phyloP scores from a whole-genome alignment of 2,113 vertebrate genomes.

The Leiothrix lutea region DNA sequence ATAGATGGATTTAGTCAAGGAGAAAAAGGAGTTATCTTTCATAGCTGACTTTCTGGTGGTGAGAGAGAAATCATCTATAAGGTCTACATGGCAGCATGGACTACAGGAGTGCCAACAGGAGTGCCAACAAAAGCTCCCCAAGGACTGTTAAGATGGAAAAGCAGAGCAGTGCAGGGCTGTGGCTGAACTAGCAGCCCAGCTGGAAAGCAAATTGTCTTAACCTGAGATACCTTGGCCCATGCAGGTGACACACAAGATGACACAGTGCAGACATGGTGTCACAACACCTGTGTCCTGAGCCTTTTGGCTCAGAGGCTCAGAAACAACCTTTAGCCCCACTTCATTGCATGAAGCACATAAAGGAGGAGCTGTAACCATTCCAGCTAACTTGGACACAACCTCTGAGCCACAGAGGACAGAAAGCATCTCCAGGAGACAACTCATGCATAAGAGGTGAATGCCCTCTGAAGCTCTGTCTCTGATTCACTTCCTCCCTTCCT shows the following conservation, averaged over 20 bases:
- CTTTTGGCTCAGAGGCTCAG: background rate
- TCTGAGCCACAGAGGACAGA: accelerated
- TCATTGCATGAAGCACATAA: background rate
- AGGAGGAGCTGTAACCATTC: background rate
- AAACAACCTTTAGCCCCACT: background rate
- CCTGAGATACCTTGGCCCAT: background rate
- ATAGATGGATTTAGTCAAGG: background rate
- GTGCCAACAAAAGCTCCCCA: background rate
- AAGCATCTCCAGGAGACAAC: background rate
- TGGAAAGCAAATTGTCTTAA: accelerated
- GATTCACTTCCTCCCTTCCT: background rate
- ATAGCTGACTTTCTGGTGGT: background rate
- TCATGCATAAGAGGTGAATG: background rate
- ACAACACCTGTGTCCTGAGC: background rate
- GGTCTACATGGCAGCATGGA: accelerated
- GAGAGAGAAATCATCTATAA: background rate
- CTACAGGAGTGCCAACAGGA: background rate
- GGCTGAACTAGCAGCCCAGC: background rate
- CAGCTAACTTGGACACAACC: background rate
- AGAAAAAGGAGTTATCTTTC: background rate
- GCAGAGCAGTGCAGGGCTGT: background rate
- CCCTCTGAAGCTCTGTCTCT: background rate
- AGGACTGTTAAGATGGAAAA: background rate
- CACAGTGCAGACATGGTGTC: accelerated
- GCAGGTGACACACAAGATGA: accelerated